Base-by-base conservation (phyloP, 2,113 vertebrate species). In the Cyanistes caeruleus region DNA sequence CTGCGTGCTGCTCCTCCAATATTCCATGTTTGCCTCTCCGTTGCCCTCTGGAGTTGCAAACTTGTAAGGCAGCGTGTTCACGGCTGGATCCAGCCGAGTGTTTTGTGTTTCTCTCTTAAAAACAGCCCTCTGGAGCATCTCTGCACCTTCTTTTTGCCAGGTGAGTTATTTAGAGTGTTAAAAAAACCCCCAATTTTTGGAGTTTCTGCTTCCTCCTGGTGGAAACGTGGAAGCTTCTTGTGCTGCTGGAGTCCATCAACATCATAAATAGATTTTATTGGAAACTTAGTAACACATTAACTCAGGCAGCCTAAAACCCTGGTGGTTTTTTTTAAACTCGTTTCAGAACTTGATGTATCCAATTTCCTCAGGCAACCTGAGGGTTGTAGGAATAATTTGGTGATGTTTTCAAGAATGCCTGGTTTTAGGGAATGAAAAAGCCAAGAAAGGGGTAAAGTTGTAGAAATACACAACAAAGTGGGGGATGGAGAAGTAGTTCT, bases 41-140 rank as follows among this genome's bases (percentile, higher is more conserved):
- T 97, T 97, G 98, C 98, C 98, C 98, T 97, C 98, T 98, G 72
- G 95, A 97, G 98, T 97, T 94, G 59, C 70, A 92, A 79, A n/a
- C 53, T 33, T 86, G 95, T 62, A 97, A 79, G 56, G 37, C 90
- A 94, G 49, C 28, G 5, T 84, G 84, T 84, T 33, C 62, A 2
- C 3, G 59, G 76, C 69, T 81, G 79, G 28, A 63, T 27, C 37
- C 62, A 43, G 84, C 37, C 1, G 14, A 10, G 37, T 7, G 24
- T 55, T 89, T 30, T 2, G 0, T 33, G 16, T 86, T 93, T 90
- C 19, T 64, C 21, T 81, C 13, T 53, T 58, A 7, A 80, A 78
- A 94, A 35, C 49, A 76, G 30, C 16, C 25, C 25, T 56, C 35
- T 8, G 0, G 33, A 14, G 37, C 18, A 7, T 43, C 77, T 82